Conservation (phyloP, 2,113 vertebrate genomes). For the Clarias macrocephalus region DNA sequence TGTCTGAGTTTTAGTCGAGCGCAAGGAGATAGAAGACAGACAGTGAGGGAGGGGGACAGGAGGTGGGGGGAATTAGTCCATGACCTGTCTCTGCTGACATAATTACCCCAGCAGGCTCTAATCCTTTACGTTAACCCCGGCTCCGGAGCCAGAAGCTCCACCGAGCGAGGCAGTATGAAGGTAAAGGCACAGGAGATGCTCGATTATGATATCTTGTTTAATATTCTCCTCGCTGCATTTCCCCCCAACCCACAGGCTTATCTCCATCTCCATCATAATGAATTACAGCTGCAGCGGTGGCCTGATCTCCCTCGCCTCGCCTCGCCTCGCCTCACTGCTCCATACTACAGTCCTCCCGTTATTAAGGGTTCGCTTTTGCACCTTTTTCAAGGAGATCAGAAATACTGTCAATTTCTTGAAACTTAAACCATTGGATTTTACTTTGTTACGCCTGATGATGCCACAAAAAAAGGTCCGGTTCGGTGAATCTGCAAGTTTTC, state of each 20-base stretch:
- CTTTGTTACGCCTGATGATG: not conserved
- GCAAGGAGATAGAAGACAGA: not conserved
- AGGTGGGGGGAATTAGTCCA: conserved; percentile 33
- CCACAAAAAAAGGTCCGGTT: not conserved
- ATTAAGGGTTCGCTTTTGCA: not conserved
- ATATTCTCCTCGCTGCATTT: conserved; percentile 14
- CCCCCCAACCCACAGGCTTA: conserved; percentile 3
- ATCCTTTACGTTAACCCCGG: conserved; percentile 32
- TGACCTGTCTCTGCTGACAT: conserved; percentile 44
- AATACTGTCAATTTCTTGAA: not conserved
- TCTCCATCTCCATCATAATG: conserved; percentile 30
- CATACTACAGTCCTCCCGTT: not conserved
- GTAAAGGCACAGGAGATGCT: conserved; percentile 9
- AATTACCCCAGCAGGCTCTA: conserved; percentile 38
- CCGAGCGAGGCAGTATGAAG: conserved; percentile 17
- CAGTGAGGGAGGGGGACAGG: no score
- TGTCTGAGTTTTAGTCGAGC: not conserved
- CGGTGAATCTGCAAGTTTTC: not conserved
- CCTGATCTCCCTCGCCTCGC: conserved; percentile 12
- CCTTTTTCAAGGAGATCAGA: not conserved
- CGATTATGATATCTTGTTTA: conserved; percentile 26
- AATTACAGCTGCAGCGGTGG: conserved; percentile 33
- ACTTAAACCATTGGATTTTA: no score
- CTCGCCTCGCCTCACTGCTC: not conserved
- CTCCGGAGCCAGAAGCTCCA: not conserved